Evolutionary conservation across 1,140 invertebrate genomes (phyloP).

Genomic region (Pararge aegeria): DNA sequence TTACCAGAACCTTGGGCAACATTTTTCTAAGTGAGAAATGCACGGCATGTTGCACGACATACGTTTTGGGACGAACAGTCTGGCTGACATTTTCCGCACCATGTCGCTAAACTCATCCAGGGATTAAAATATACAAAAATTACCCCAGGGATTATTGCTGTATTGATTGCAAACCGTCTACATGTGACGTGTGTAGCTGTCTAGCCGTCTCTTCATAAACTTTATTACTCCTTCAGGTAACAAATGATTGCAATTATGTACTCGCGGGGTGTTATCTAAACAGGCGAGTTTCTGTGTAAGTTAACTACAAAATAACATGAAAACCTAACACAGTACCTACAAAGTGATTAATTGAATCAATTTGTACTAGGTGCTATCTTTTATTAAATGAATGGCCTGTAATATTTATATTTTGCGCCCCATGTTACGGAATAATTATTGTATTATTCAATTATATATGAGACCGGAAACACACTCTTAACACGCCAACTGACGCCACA

Average conservation of each 20-base stretch:
- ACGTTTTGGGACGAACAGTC: too few species aligned
- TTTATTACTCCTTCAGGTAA: conserved; percentile 31
- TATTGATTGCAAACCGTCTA: too few species aligned
- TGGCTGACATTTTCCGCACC: too few species aligned
- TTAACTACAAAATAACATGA: conserved; percentile 1
- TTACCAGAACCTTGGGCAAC: too few species aligned
- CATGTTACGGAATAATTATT: not conserved
- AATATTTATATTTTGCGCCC: not conserved
- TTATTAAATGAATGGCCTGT: not conserved
- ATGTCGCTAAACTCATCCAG: too few species aligned
- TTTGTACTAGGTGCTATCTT: not conserved
- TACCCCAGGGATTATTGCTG: conserved; percentile 49
- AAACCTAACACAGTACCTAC: not conserved
- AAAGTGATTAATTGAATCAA: conserved; percentile 7
- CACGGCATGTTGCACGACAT: too few species aligned
- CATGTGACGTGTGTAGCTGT: conserved; percentile 43
- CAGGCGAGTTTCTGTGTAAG: conserved; percentile 8
- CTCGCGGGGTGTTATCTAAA: conserved; percentile 32
- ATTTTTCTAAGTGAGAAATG: too few species aligned
- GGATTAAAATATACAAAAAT: too few species aligned
- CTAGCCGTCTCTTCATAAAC: conserved; percentile 24
- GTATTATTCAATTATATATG: too few species aligned
- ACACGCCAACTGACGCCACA: too few species aligned
- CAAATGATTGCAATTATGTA: conserved; percentile 35
- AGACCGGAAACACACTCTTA: too few species aligned